phyloP scores from a whole-genome alignment of 2,113 vertebrate species.

The Ictalurus punctatus region DNA sequence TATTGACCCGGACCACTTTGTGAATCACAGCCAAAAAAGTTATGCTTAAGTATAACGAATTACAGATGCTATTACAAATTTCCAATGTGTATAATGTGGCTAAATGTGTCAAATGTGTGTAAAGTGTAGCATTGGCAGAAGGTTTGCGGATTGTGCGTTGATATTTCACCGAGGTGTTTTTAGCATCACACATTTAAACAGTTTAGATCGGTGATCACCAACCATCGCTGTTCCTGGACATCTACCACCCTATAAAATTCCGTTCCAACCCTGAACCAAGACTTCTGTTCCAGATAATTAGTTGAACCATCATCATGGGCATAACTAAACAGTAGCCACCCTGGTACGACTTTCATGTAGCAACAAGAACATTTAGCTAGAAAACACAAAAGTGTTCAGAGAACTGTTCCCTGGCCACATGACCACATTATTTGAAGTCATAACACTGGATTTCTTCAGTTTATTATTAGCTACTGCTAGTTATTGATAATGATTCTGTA shows the following conservation, averaged over 20 bases:
- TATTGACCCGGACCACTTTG: not conserved
- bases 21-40: not conserved
- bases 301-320: not conserved
- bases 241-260: not conserved
- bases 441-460: not conserved
- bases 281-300: not conserved
- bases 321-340: not conserved
- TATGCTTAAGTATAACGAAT: not conserved
- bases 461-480: not conserved
- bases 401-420: not conserved
- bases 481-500: not conserved
- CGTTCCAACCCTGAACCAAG: not conserved
- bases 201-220: slow-evolving; percentile 8
- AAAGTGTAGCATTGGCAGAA: not conserved
- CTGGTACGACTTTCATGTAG: not conserved
- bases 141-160: not conserved
- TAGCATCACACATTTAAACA: not conserved
- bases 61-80: not conserved
- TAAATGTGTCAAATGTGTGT: not conserved
- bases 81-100: not conserved
- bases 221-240: slow-evolving; percentile 3
- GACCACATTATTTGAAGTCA: not conserved
- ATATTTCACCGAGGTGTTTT: not conserved
- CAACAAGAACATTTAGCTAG: not conserved
- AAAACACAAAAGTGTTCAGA: not conserved